phyloP scores from a whole-genome alignment of 2,888 invertebrate species.

The Adela reaumurella region DNA sequence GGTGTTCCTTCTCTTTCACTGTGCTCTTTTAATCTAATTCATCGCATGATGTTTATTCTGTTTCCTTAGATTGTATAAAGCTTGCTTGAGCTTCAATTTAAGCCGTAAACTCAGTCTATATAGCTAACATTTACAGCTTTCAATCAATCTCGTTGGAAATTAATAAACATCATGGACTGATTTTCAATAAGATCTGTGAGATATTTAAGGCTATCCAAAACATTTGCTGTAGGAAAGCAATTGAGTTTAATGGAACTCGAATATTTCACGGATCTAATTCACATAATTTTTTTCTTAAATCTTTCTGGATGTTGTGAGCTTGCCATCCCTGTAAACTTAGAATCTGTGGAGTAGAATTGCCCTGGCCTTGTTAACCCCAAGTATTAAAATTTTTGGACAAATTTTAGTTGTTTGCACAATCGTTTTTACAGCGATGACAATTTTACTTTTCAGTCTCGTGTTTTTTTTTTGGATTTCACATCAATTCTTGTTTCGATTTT shows the following conservation, averaged over 20 bases:
- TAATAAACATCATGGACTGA: no score
- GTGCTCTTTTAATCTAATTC: slow-evolving; percentile 16
- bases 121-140: no score
- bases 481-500: not conserved
- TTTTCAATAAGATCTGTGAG: no score
- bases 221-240: no score
- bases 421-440: slow-evolving; percentile 1
- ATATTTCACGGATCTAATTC: not conserved
- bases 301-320: not conserved
- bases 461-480: not conserved
- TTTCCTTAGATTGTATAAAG: no score
- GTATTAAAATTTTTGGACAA: not conserved
- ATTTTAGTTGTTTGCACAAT: not conserved
- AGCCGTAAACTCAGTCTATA: no score
- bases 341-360: not conserved
- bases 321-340: not conserved
- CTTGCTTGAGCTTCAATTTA: no score
- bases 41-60: not conserved
- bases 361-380: not conserved
- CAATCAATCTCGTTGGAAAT: no score
- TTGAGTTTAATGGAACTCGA: no score
- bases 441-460: not conserved
- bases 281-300: not conserved
- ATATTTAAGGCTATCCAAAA: no score
- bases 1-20: slow-evolving; percentile 55